Evolutionary conservation across 1,140 invertebrate species (phyloP), one percentile per base, ranked within the genome.

Genomic region (Scylla paramamosain): DNA sequence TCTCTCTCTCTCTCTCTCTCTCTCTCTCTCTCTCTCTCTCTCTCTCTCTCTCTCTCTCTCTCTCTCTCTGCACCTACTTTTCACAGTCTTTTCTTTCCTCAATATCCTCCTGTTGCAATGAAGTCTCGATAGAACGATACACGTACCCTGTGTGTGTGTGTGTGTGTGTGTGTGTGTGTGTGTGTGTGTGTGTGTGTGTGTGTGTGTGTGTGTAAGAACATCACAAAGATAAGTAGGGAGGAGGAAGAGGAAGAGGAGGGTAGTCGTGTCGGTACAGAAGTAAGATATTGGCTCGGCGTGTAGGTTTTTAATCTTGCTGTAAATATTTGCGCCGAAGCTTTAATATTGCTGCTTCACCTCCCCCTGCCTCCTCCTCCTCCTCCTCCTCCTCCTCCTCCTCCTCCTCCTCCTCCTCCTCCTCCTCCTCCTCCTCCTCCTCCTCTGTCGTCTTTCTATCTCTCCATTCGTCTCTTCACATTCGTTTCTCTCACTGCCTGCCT

Each of bases 271-370:
- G 25, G 20, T 77, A 77, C 67, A 77, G 20, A 77, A 16, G 67
- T 77, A 77, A 77, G 67, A 77, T 77, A 77, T 77, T 77, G 67
- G 88, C 39, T 90, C 39, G 2, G n/a, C 46, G 20, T 89, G 39
- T 89, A 46, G 39, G 39, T 39, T 39, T 89, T 39, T 89, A n/a
- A 46, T 90, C 88, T 90, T 29, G 12, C 32, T 90, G 25, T 52
- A n/a, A 14, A 28, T 48, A 28, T 46, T 48, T 46, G 45, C 48
- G 10, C 14, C n/a, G 39, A 48, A 29, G 45, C n/a, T 90, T 90
- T 90, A 28, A 28, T 90, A 48, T 90, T 48, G 10, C 31, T n/a
- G 12, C 32, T n/a, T 28, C 48, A 8, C 91, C 67, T 28, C 20
- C 59, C n/a, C 67, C 2, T n/a, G 16, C 31, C 89, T 82, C 87